phyloP scores from a whole-genome alignment of 2,888 invertebrate genomes.

The Romanomermis culicivorax region DNA sequence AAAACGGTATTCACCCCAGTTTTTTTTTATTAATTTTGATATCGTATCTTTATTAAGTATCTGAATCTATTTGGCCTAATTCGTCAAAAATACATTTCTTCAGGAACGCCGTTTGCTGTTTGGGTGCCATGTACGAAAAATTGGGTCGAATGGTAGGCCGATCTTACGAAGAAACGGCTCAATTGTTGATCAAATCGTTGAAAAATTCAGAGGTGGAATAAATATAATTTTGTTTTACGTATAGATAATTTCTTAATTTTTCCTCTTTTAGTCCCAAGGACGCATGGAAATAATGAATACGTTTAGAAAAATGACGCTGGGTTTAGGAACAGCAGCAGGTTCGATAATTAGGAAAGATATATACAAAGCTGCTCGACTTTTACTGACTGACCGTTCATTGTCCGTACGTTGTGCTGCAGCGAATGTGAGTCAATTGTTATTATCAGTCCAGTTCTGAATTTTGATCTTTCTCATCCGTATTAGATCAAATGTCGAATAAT shows the following conservation, averaged over 20 bases:
- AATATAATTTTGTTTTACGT: constrained; percentile 3
- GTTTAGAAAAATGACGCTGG: constrained; percentile 67
- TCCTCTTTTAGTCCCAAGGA: constrained; percentile 49
- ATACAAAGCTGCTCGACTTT: constrained; percentile 65
- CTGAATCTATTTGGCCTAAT: neutral
- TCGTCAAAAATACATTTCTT: constrained; percentile 11
- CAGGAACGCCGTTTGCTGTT: constrained; percentile 80
- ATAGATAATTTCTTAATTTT: neutral
- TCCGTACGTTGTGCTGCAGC: constrained; percentile 81
- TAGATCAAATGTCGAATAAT: no score
- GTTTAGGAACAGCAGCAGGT: constrained; percentile 79
- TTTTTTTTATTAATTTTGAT: neutral
- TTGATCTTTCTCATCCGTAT: no score
- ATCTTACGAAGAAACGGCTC: constrained; percentile 90
- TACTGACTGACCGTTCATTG: constrained; percentile 71
- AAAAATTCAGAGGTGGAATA: constrained; percentile 53
- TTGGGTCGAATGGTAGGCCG: constrained; percentile 95
- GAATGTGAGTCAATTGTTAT: constrained; percentile 37
- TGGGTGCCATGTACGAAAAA: constrained; percentile 88
- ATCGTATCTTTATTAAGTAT: neutral
- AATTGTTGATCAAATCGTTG: constrained; percentile 65
- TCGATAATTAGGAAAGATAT: constrained; percentile 58
- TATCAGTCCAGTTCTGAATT: no score
- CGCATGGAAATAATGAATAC: constrained; percentile 91
- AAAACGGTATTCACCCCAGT: neutral